Conservation (phyloP, 1,140 invertebrate genomes). For the Ephestia elutella region DNA sequence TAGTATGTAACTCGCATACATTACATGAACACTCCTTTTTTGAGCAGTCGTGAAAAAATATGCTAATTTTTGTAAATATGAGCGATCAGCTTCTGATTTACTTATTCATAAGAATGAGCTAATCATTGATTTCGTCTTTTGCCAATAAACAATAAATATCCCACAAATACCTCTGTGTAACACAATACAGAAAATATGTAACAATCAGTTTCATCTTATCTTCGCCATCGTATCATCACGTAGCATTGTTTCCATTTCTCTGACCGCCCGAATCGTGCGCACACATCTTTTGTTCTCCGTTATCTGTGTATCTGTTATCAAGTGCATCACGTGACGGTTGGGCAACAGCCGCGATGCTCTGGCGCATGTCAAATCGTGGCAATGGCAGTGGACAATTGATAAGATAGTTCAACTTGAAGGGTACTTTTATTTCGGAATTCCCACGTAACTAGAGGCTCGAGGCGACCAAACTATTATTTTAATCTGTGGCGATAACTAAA, state of each 20-base stretch:
- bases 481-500: too few species aligned
- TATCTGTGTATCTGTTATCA: neutral
- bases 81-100: too few species aligned
- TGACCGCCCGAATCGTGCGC: neutral
- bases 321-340: neutral
- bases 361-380: neutral
- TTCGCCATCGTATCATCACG: neutral
- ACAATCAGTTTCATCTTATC: neutral
- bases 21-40: too few species aligned
- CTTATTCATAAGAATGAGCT: too few species aligned
- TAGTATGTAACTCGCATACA: too few species aligned
- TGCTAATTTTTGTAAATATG: too few species aligned
- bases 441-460: too few species aligned
- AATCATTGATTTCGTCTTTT: too few species aligned
- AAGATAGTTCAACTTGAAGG: neutral
- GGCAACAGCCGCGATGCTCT: neutral
- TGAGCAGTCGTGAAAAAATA: too few species aligned
- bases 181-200: neutral
- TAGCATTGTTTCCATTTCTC: neutral
- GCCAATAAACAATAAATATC: too few species aligned
- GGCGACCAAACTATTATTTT: too few species aligned
- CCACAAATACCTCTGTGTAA: too few species aligned
- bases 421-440: neutral
- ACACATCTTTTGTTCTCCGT: neutral
- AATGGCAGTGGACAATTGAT: neutral